Conservation (phyloP, 2,888 invertebrate genomes). For the Oligia latruncula region DNA sequence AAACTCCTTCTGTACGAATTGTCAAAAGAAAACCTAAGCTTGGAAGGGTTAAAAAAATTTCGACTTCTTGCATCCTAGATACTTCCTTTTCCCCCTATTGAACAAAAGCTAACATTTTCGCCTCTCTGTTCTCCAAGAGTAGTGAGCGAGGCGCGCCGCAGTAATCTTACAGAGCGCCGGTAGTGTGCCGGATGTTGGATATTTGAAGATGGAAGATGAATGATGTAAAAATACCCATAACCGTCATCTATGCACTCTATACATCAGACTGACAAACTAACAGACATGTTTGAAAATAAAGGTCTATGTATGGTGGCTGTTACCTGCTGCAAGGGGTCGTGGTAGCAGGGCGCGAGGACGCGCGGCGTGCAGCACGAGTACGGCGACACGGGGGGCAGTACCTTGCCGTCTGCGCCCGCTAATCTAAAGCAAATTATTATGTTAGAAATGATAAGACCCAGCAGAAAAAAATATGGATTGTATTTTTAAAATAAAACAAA, state of each 20-base stretch:
- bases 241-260: not conserved
- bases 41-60: not conserved
- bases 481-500: not conserved
- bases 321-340: constrained; percentile 91
- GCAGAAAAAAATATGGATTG: not conserved
- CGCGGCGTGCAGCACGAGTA: constrained; percentile 91
- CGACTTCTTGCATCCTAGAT: not conserved
- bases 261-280: not conserved
- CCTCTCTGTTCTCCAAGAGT: not conserved
- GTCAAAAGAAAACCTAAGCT: not conserved
- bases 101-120: not conserved
- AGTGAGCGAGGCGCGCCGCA: no score
- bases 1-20: not conserved
- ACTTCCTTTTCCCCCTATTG: not conserved
- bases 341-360: constrained; percentile 91
- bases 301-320: not conserved
- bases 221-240: not conserved
- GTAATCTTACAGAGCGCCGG: no score
- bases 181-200: not conserved
- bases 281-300: not conserved
- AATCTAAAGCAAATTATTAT: constrained; percentile 73
- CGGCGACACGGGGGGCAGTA: constrained; percentile 88
- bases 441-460: not conserved
- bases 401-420: constrained; percentile 84
- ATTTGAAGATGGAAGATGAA: not conserved